Evolutionary conservation across 2,797 vertebrate genomes (phyloP).

Genomic region (Eospalax fontanierii): DNA sequence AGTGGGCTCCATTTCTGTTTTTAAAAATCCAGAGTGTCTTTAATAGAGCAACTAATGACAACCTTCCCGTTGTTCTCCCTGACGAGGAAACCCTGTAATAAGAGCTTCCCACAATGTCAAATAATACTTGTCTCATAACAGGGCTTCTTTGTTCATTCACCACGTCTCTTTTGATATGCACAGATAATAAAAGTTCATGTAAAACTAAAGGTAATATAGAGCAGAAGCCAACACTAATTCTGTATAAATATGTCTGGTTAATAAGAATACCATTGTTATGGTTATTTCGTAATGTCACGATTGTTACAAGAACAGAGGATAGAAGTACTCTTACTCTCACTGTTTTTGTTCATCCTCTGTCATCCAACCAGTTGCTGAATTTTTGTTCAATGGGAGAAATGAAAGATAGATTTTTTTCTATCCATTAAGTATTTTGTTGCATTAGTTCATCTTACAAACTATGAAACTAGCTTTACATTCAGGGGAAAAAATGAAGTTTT

Average conservation of each 20-base stretch:
- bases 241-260: constrained; percentile 85
- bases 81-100: constrained; percentile 84
- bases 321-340: constrained; percentile 73
- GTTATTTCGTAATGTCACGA: constrained; percentile 79
- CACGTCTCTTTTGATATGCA: constrained; percentile 79
- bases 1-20: constrained; percentile 83
- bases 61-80: constrained; percentile 76
- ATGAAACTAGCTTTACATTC: constrained; percentile 78
- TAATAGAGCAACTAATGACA: constrained; percentile 82
- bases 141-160: constrained; percentile 87
- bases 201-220: constrained; percentile 85
- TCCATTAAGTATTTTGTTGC: constrained; percentile 61
- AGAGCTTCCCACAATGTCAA: constrained; percentile 84
- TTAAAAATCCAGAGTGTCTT: constrained; percentile 79
- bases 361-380: constrained; percentile 63
- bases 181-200: constrained; percentile 83
- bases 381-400: constrained; percentile 74
- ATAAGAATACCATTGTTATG: constrained; percentile 79
- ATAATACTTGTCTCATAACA: constrained; percentile 86
- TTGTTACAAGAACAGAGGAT: constrained; percentile 70
- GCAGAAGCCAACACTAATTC: constrained; percentile 86
- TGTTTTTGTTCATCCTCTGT: constrained; percentile 70
- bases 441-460: constrained; percentile 64
- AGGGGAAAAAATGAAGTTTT: not conserved
- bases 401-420: constrained; percentile 62